Evolutionary conservation across 1,140 invertebrate species (phyloP).

Genomic region (Drosophila kurseongensis): DNA sequence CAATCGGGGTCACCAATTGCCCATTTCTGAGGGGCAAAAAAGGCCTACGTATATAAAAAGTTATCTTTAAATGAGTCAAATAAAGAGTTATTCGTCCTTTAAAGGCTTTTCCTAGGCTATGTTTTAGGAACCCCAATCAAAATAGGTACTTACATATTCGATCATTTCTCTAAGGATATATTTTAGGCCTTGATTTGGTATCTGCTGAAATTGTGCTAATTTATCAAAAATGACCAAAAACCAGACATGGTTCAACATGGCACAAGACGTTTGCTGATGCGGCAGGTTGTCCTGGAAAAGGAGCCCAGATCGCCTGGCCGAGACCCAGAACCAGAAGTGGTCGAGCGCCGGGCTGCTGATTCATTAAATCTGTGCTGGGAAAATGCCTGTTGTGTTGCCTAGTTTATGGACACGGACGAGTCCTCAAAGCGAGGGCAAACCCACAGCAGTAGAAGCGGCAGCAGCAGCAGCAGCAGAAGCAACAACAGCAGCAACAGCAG

Average conservation of each 20-base stretch:
- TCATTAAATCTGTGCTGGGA: slow-evolving; percentile 71
- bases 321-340: slow-evolving; percentile 2
- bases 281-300: slow-evolving; percentile 59
- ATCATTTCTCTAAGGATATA: background rate
- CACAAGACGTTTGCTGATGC: slow-evolving; percentile 78
- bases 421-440: slow-evolving; percentile 64
- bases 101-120: too few relatives aligned
- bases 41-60: too few relatives aligned
- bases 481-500: slow-evolving; percentile 28
- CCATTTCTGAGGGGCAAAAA: too few relatives aligned
- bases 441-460: slow-evolving; percentile 33
- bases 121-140: too few relatives aligned
- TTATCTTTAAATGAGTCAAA: too few relatives aligned
- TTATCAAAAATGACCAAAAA: slow-evolving; percentile 72
- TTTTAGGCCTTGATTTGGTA: slow-evolving; percentile 43
- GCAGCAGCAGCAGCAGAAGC: slow-evolving; percentile 12
- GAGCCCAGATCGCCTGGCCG: slow-evolving; percentile 20
- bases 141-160: background rate
- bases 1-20: too few relatives aligned
- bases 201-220: slow-evolving; percentile 62
- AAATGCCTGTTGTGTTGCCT: slow-evolving; percentile 76
- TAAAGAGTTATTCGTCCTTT: too few relatives aligned
- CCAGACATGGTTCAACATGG: slow-evolving; percentile 58
- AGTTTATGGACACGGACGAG: slow-evolving; percentile 73
- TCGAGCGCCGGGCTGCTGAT: slow-evolving; percentile 51